A percentile compares a stretch with the other conserved stretches of the same genome.
These are phyloP conservation scores for Noctua pronuba DNA, from an alignment of 2,888 invertebrate species.

Conservation along the genomic window DNA sequence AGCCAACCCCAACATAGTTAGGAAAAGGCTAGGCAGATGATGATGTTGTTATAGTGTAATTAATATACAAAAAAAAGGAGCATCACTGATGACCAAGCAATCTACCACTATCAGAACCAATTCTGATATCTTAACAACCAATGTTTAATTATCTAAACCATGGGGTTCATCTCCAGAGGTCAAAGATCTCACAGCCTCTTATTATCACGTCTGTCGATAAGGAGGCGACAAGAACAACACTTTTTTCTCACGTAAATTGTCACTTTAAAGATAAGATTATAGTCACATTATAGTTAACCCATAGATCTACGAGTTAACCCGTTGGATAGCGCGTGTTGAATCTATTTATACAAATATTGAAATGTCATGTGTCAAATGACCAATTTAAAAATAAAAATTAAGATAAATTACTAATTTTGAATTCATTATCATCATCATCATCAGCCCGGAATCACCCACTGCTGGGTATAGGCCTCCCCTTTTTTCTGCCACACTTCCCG, in stretches of 20 bases:
- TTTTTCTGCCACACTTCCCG: no score
- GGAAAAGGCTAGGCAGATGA: no score
- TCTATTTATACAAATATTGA: neutral
- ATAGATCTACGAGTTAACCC: constrained; percentile 16
- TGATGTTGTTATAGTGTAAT: neutral
- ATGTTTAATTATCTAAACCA: constrained; percentile 39
- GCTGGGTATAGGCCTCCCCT: no score
- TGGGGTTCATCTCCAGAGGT: constrained; percentile 24
- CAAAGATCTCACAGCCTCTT: constrained; percentile 44
- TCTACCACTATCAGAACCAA: neutral
- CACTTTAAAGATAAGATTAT: constrained; percentile 53
- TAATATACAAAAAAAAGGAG: neutral
- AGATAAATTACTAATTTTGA: neutral
- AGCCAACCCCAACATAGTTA: no score
- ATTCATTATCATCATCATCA: no score
- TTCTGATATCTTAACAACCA: constrained; percentile 47
- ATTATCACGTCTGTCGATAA: constrained; percentile 48
- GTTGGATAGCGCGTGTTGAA: constrained; percentile 6
- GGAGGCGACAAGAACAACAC: constrained; percentile 48
- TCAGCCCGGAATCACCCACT: no score
- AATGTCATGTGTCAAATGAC: neutral
- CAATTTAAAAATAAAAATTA: neutral
- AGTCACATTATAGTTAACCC: constrained; percentile 21
- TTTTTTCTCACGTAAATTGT: constrained; percentile 56
- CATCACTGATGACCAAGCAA: neutral